These are phyloP conservation scores for Eudasyphora cyanicolor DNA, from an alignment of 2,888 invertebrate species.

Conservation along the genomic window DNA sequence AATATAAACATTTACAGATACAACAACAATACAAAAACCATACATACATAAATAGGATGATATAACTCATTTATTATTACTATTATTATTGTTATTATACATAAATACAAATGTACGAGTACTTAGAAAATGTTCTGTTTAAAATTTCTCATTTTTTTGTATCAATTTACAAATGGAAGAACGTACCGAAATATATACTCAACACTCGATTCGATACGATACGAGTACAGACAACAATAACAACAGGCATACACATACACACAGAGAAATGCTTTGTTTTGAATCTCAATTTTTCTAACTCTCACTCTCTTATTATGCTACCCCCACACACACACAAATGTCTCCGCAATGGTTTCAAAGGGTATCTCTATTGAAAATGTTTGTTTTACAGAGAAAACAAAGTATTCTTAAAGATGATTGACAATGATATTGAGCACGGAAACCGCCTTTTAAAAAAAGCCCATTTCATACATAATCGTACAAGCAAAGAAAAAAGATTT, in stretches of 20 bases:
- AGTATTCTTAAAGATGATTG: no score
- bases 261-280: constrained; percentile 1
- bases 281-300: background rate
- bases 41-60: background rate
- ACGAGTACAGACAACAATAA: background rate
- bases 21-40: background rate
- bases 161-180: background rate
- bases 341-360: background rate
- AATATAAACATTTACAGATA: constrained; percentile 32
- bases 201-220: no score
- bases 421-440: no score
- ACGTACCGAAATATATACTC: constrained; percentile 3
- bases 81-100: background rate
- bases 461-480: no score
- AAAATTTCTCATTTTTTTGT: background rate
- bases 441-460: no score
- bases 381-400: no score
- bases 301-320: background rate
- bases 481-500: no score
- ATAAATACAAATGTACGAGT: background rate
- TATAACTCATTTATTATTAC: background rate
- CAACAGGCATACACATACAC: background rate
- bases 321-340: background rate
- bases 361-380: no score
- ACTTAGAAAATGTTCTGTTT: background rate